Conservation (phyloP, 2,113 vertebrate genomes). For the Podarcis raffonei region DNA sequence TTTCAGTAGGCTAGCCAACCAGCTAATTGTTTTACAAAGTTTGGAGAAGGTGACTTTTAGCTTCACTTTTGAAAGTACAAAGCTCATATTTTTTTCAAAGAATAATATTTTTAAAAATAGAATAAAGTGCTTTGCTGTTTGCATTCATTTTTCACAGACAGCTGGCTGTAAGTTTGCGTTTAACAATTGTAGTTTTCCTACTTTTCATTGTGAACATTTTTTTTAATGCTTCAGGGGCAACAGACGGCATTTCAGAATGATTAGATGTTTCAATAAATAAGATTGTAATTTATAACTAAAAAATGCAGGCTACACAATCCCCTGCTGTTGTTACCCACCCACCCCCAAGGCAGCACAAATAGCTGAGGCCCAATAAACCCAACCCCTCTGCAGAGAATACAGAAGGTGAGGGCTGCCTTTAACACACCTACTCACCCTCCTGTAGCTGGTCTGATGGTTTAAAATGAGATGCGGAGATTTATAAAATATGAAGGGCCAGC, state of each 20-base stretch:
- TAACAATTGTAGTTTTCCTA: not conserved
- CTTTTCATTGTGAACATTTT: not conserved
- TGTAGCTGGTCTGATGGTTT: not conserved
- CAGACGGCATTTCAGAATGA: not conserved
- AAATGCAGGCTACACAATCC: not conserved
- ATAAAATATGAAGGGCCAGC: not conserved
- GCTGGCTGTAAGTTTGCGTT: not conserved
- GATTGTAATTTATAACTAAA: not conserved
- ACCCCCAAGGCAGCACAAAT: not conserved
- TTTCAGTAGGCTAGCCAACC: conserved; percentile 7
- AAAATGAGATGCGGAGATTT: not conserved
- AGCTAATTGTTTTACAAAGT: conserved; percentile 16
- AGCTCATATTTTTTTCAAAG: no score
- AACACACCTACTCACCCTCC: not conserved
- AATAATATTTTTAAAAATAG: not conserved
- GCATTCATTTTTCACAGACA: not conserved
- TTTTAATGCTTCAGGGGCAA: not conserved
- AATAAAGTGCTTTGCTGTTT: not conserved
- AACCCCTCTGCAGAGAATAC: no score
- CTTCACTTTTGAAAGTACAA: not conserved
- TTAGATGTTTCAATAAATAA: not conserved
- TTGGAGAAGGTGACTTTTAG: not conserved
- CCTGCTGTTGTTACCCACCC: not conserved
- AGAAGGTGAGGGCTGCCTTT: not conserved
- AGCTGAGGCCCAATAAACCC: not conserved